Evolutionary conservation across 2,888 invertebrate species (phyloP).

Genomic region (Plutella xylostella): DNA sequence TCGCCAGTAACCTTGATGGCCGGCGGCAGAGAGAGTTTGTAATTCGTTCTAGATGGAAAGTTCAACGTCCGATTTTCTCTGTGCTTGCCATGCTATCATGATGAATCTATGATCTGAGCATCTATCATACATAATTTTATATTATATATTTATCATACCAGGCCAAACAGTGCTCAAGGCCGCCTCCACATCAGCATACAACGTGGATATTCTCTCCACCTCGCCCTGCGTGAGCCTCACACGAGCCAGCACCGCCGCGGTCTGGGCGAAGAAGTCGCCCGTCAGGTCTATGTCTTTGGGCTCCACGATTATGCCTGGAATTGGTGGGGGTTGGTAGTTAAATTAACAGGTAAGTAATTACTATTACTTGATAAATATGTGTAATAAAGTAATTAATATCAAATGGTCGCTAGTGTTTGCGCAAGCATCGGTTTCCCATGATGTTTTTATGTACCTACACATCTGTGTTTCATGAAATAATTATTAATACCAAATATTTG

Average conservation of each 20-base stretch:
- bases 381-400: too few species aligned
- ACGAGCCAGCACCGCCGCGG: constrained; percentile 33
- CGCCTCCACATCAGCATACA: constrained; percentile 54
- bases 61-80: too few species aligned
- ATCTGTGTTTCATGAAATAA: too few species aligned
- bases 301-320: constrained; percentile 28
- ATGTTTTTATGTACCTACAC: too few species aligned
- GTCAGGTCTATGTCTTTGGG: constrained; percentile 32
- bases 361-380: too few species aligned
- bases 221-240: constrained; percentile 47
- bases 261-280: constrained; percentile 49
- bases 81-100: too few species aligned
- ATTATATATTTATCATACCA: constrained; percentile 21
- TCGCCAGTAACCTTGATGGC: too few species aligned
- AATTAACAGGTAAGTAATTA: too few species aligned
- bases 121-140: background rate
- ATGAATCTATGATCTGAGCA: too few species aligned
- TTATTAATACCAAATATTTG: too few species aligned
- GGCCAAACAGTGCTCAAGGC: constrained; percentile 46
- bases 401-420: too few species aligned
- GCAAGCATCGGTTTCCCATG: too few species aligned
- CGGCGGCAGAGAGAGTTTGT: background rate
- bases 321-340: background rate
- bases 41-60: background rate
- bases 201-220: constrained; percentile 31